These are phyloP conservation scores for Chloebia gouldiae DNA, from an alignment of 2,113 vertebrate genomes.

Conservation along the genomic window DNA sequence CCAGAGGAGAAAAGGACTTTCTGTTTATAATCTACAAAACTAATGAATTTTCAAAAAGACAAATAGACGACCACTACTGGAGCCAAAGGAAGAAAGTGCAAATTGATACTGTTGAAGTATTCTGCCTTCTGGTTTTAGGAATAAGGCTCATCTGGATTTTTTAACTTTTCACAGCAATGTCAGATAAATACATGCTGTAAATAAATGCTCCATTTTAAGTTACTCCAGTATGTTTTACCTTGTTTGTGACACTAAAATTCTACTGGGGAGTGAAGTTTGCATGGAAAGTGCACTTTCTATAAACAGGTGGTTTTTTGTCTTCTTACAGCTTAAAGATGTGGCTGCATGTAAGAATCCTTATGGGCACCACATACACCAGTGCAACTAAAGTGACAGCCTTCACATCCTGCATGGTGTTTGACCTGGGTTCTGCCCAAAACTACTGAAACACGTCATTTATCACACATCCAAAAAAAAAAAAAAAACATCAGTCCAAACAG, in stretches of 20 bases:
- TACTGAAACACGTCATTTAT: not conserved
- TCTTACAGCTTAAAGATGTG: not conserved
- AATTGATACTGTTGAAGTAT: not conserved
- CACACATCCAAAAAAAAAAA: not conserved
- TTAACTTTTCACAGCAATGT: not conserved
- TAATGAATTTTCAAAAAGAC: not conserved
- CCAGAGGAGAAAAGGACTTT: not conserved
- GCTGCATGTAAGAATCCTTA: not conserved
- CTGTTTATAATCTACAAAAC: not conserved
- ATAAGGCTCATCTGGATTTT: not conserved
- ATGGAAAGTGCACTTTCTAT: not conserved
- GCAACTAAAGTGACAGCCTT: not conserved
- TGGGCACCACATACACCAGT: accelerated
- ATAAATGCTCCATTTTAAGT: not conserved
- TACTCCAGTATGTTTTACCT: not conserved
- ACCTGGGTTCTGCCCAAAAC: not conserved
- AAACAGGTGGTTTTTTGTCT: not conserved
- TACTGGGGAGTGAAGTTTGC: not conserved
- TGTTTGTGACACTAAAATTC: not conserved
- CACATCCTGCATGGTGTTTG: not conserved
- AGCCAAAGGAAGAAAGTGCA: not conserved
- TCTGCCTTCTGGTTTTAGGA: not conserved
- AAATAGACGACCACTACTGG: not conserved
- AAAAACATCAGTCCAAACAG: not conserved
- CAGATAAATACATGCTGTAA: not conserved